These are phyloP conservation scores for Parnassius apollo DNA, from an alignment of 2,888 invertebrate species.

Conservation along the genomic window DNA sequence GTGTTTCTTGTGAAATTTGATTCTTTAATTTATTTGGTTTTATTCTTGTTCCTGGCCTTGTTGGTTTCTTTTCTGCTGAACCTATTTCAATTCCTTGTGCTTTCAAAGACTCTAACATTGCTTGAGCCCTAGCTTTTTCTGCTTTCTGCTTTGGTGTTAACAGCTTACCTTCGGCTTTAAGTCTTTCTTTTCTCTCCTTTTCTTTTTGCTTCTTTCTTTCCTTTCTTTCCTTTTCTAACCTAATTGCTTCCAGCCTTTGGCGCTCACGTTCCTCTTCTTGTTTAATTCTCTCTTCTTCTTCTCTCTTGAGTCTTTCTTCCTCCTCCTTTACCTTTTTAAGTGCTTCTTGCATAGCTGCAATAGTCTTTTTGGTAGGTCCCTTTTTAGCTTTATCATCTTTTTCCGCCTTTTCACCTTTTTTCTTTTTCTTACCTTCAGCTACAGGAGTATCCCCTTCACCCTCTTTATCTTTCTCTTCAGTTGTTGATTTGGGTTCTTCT, in stretches of 20 bases:
- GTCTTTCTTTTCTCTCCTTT: constrained; percentile 93
- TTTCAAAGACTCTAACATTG: constrained; percentile 92
- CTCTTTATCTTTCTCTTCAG: constrained; percentile 58
- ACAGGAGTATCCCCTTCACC: constrained; percentile 56
- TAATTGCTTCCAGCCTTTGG: constrained; percentile 86
- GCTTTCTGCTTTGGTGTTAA: constrained; percentile 96
- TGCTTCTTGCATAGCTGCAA: constrained; percentile 95
- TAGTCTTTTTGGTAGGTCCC: constrained; percentile 91
- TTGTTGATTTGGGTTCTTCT: constrained; percentile 63
- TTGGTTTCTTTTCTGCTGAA: constrained; percentile 83
- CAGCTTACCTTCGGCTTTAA: constrained; percentile 98
- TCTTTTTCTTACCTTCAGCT: constrained; percentile 72
- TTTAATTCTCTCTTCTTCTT: constrained; percentile 90
- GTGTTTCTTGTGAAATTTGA: constrained; percentile 81
- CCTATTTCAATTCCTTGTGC: constrained; percentile 93
- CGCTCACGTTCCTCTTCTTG: constrained; percentile 88
- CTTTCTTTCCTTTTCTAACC: constrained; percentile 92
- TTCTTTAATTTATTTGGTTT: constrained; percentile 86
- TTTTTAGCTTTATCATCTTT: constrained; percentile 82
- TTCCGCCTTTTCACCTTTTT: constrained; percentile 74
- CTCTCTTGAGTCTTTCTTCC: constrained; percentile 86
- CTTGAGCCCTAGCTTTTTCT: constrained; percentile 93
- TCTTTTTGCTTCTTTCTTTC: constrained; percentile 95
- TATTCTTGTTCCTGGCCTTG: constrained; percentile 87
- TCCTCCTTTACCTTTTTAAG: constrained; percentile 94